These are phyloP conservation scores for Grallaria varia DNA, from an alignment of 2,113 vertebrate genomes.

Conservation along the genomic window DNA sequence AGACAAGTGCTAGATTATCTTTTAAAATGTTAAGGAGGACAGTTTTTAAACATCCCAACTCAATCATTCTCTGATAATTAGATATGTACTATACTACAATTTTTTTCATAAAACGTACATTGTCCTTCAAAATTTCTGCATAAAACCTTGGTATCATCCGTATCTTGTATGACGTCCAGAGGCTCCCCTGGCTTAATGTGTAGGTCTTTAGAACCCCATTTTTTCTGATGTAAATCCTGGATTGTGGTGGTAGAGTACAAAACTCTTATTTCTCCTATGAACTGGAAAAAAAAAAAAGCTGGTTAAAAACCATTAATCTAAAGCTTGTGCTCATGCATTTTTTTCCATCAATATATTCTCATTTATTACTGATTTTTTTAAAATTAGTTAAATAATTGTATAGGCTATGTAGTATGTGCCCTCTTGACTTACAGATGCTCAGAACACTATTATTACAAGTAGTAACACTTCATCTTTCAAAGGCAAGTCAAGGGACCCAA, in stretches of 20 bases:
- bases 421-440: background rate
- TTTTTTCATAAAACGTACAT: conserved; percentile 78
- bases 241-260: conserved; percentile 78
- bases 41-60: background rate
- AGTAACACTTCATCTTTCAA: background rate
- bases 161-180: conserved; percentile 84
- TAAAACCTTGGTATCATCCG: conserved; percentile 82
- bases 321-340: background rate
- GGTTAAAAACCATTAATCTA: background rate
- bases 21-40: background rate
- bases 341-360: background rate
- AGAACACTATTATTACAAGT: background rate
- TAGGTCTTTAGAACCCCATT: conserved; percentile 83
- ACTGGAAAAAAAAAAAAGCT: conserved; percentile 73
- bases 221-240: conserved; percentile 74
- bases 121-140: conserved; percentile 93
- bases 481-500: background rate
- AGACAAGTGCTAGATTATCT: background rate
- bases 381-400: background rate
- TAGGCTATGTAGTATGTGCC: background rate
- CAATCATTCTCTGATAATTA: background rate
- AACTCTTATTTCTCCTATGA: conserved; percentile 87
- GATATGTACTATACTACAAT: background rate
- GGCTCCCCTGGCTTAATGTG: conserved; percentile 82
- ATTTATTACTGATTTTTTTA: background rate